Evolutionary conservation across 30 jellyfish, hydroid and myxozoan species (phyloP), one percentile per base, ranked within the genome.

Genomic region (Morbakka virulenta): DNA sequence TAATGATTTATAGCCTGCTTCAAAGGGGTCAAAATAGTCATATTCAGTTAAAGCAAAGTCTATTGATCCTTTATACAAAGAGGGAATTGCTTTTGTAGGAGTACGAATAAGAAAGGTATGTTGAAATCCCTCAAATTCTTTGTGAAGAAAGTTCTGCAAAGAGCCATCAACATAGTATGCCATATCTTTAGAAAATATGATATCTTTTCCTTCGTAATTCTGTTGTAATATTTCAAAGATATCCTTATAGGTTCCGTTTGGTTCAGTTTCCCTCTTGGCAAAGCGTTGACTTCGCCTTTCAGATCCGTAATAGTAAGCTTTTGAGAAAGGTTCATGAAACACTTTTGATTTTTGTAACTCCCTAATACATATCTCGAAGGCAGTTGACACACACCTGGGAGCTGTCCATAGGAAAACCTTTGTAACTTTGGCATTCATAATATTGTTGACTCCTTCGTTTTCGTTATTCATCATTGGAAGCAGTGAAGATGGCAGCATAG

Each of bases 361-460:
- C 96, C 80, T 85, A 30, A 92, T 69, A 3, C 95, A 85, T 20
- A 95, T 75, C 69, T 92, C 98, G 72, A 92, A 92, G 0, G 98
- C 98, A 11, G 98, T 92, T 29, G 96, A 85, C 14, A 85, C 86
- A 73, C 98, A 84, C 23, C 98, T 74, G 6, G 98, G 96, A 11
- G 96, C 89, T 0, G 95, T 85, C 98, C 98, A 92, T 32, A 92
- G 84, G 81, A 92, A 88, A 0, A 88, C n/a, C n/a, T n/a, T n/a
- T n/a, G n/a, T n/a, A n/a, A n/a, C n/a, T n/a, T n/a, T n/a, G n/a
- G n/a, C n/a, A n/a, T n/a, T n/a, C n/a, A n/a, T n/a, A n/a, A n/a
- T n/a, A n/a, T n/a, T n/a, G n/a, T n/a, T n/a, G n/a, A n/a, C n/a
- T n/a, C n/a, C n/a, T n/a, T n/a, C n/a, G n/a, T n/a, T n/a, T n/a